A percentile compares a stretch with the other conserved stretches of the same genome.
Evolutionary conservation across 2,888 invertebrate species (phyloP).

Genomic region (Andrena hattorfiana): DNA sequence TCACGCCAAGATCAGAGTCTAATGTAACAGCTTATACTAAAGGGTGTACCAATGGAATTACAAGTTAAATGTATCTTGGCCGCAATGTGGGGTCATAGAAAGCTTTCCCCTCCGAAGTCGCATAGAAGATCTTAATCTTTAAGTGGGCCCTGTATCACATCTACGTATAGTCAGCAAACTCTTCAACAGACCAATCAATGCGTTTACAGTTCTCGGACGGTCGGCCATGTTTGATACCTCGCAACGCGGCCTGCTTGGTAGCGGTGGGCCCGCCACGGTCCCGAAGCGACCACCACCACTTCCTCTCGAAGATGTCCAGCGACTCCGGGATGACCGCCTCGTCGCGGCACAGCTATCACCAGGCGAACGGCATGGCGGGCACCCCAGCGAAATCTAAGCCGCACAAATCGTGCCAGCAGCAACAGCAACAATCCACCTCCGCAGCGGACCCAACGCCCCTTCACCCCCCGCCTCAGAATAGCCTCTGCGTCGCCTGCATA

Average conservation of each 20-base stretch:
- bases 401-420: slow-evolving; percentile 73
- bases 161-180: no score
- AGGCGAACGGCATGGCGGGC: slow-evolving; percentile 81
- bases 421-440: slow-evolving; percentile 53
- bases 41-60: no score
- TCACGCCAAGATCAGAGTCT: no score
- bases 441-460: slow-evolving; percentile 47
- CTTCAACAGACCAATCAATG: not conserved
- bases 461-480: slow-evolving; percentile 72
- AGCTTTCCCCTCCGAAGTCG: no score
- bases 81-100: no score
- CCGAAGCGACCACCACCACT: slow-evolving; percentile 89
- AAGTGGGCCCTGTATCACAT: no score
- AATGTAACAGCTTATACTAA: no score
- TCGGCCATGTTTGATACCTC: slow-evolving; percentile 82
- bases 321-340: slow-evolving; percentile 82
- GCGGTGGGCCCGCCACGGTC: slow-evolving; percentile 90
- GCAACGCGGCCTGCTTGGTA: slow-evolving; percentile 90
- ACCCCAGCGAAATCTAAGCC: slow-evolving; percentile 77
- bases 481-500: slow-evolving; percentile 83
- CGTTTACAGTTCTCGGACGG: slow-evolving; percentile 81
- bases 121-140: no score
- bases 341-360: slow-evolving; percentile 84
- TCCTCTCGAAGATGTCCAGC: slow-evolving; percentile 87
- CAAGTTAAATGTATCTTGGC: no score